A percentile compares a stretch with the other conserved stretches of the same genome.
Conservation (phyloP, 2,888 invertebrate genomes). For the Netelia melanura region DNA sequence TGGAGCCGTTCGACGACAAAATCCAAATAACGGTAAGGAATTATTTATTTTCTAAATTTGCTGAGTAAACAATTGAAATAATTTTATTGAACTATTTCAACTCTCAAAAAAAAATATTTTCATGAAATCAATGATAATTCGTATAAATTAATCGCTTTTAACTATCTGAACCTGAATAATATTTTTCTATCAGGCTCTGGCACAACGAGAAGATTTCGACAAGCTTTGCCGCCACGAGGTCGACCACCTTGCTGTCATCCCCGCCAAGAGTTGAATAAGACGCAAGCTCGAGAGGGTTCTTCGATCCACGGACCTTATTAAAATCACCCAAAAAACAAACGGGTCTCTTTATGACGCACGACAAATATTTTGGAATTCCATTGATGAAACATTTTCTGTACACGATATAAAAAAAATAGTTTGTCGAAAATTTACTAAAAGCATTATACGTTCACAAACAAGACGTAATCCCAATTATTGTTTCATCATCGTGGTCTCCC, state of each 20-base stretch:
- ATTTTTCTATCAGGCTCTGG: slow-evolving; percentile 29
- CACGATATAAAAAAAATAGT: slow-evolving; percentile 2
- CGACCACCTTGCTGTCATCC: slow-evolving; percentile 28
- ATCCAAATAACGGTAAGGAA: slow-evolving; percentile 33
- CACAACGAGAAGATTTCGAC: slow-evolving; percentile 14
- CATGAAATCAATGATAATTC: neutral
- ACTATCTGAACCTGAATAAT: neutral
- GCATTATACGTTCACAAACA: neutral
- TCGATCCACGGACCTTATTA: neutral
- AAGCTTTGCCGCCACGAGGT: slow-evolving; percentile 35
- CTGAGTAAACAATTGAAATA: neutral
- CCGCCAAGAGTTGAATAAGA: neutral
- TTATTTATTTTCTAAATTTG: neutral
- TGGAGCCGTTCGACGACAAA: slow-evolving; percentile 35
- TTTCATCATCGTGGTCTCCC: slow-evolving; percentile 11
- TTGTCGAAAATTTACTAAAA: slow-evolving; percentile 8
- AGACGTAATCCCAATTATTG: slow-evolving; percentile 4
- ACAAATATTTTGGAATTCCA: slow-evolving; percentile 13
- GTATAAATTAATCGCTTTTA: neutral
- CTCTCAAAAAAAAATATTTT: neutral
- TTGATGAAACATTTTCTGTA: slow-evolving; percentile 19
- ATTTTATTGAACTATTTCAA: neutral
- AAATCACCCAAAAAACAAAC: neutral
- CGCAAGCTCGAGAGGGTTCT: neutral
- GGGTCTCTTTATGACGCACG: neutral